Base-by-base conservation (phyloP, 2,113 vertebrate genomes). In the Chrysochloris asiatica region DNA sequence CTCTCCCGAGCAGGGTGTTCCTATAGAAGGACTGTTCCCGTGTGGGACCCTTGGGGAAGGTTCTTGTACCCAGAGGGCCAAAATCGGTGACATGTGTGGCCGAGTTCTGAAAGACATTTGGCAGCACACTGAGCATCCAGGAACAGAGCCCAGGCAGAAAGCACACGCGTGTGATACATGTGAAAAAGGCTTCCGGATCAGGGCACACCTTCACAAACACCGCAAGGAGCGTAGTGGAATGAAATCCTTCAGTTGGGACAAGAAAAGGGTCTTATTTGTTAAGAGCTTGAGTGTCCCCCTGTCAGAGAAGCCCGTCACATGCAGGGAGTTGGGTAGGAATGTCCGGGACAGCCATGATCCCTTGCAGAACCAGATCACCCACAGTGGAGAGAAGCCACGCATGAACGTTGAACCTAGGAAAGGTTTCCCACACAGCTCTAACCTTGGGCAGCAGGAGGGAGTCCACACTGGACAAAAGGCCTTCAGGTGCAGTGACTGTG, bases 121-220 rank as follows among this genome's bases (percentile, higher is more conserved):
- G n/a, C 12, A 69, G 8, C 38, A 69, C 30, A 28, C 38, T 69
- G 19, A 56, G 33, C 16, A 67, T 26, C 61, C 45, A 10, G 38
- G 38, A 69, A 47, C 3, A 77, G 1, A 47, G 33, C 38, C 14
- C 5, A 36, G 54, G 26, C n/a, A 79, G n/a, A 85, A 80, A 24
- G 21, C 16, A 2, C 54, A 78, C 14, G n/a, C 9, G 2, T 72
- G 19, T 83, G 52, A n/a, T 9, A 11, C 45, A 54, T 56, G 67
- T 67, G 56, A 47, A 48, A 80, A 26, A 88, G 75, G 67, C 16
- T 69, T 94, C 41, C 48, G 65, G 73, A 87, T 84, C 65, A 56
- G 38, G 26, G 30, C 61, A 63, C 12, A 30, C 11, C 61, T 63
- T 63, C 24, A 63, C 30, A 28, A 63, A 11, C 61, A 26, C 43